These are phyloP conservation scores for Melieria picta DNA, from an alignment of 2,888 invertebrate species.

Conservation along the genomic window DNA sequence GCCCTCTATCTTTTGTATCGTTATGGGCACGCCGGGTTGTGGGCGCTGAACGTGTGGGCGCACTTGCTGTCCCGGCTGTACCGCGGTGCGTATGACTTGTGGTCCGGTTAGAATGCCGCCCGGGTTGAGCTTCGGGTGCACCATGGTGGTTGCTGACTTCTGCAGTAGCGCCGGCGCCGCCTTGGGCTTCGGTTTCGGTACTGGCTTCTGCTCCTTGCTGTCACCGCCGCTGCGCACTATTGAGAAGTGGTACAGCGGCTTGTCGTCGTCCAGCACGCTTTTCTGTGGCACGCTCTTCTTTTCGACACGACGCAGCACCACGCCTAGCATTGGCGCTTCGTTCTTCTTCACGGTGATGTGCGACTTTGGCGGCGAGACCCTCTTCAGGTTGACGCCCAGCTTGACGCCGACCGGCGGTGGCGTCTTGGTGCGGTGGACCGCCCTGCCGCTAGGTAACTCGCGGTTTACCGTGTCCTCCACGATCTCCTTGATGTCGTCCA, in stretches of 20 bases:
- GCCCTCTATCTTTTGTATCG: slow-evolving; percentile 65
- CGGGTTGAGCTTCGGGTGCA: slow-evolving; percentile 50
- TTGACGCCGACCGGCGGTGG: slow-evolving; percentile 63
- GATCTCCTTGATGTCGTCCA: slow-evolving; percentile 44
- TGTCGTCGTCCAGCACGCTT: slow-evolving; percentile 64
- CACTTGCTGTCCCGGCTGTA: slow-evolving; percentile 28
- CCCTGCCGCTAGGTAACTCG: slow-evolving; percentile 54
- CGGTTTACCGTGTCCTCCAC: slow-evolving; percentile 49
- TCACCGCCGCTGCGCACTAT: slow-evolving; percentile 61
- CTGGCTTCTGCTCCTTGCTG: slow-evolving; percentile 55
- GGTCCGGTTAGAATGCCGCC: slow-evolving; percentile 61
- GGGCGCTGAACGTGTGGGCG: slow-evolving; percentile 53
- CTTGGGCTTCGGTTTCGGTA: slow-evolving; percentile 55
- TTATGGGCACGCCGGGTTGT: slow-evolving; percentile 61
- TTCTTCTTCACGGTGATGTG: slow-evolving; percentile 60
- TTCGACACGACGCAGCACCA: slow-evolving; percentile 63
- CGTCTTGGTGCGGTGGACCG: slow-evolving; percentile 59
- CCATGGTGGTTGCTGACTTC: slow-evolving; percentile 46
- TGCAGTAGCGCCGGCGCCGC: slow-evolving; percentile 52
- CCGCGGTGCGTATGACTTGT: slow-evolving; percentile 47
- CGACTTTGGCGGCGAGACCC: slow-evolving; percentile 60
- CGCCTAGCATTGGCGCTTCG: slow-evolving; percentile 62
- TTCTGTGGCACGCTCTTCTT: slow-evolving; percentile 62
- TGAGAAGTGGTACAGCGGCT: slow-evolving; percentile 63
- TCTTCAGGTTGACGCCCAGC: slow-evolving; percentile 61